Evolutionary conservation across 2,797 vertebrate species (phyloP).

Genomic region (Ispidina picta): DNA sequence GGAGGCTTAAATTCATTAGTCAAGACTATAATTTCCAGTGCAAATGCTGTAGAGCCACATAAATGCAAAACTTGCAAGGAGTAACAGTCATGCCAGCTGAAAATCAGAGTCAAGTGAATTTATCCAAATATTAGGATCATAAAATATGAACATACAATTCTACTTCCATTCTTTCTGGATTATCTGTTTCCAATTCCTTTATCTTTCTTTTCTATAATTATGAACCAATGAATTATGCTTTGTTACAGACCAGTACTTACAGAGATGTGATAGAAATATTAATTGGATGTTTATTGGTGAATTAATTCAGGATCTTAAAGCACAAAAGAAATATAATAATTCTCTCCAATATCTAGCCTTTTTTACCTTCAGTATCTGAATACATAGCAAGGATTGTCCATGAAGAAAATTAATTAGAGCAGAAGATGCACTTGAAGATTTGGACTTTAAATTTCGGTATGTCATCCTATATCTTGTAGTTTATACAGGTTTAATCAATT

Average conservation of each 20-base stretch:
- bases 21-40: not conserved
- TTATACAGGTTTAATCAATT: not conserved
- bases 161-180: not conserved
- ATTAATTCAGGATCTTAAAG: not conserved
- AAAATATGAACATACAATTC: not conserved
- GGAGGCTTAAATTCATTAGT: not conserved
- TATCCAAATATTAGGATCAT: not conserved
- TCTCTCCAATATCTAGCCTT: not conserved
- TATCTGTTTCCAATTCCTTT: not conserved
- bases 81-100: not conserved
- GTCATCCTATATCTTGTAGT: not conserved
- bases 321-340: not conserved
- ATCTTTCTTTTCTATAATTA: not conserved
- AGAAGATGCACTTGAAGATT: not conserved
- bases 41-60: not conserved
- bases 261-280: not conserved
- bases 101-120: not conserved
- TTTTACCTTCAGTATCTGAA: not conserved
- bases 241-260: not conserved
- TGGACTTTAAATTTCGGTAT: not conserved
- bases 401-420: not conserved
- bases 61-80: not conserved
- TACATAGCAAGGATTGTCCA: not conserved
- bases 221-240: not conserved
- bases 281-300: not conserved